phyloP scores from a whole-genome alignment of 1,140 invertebrate genomes.

The Aphis gossypii region DNA sequence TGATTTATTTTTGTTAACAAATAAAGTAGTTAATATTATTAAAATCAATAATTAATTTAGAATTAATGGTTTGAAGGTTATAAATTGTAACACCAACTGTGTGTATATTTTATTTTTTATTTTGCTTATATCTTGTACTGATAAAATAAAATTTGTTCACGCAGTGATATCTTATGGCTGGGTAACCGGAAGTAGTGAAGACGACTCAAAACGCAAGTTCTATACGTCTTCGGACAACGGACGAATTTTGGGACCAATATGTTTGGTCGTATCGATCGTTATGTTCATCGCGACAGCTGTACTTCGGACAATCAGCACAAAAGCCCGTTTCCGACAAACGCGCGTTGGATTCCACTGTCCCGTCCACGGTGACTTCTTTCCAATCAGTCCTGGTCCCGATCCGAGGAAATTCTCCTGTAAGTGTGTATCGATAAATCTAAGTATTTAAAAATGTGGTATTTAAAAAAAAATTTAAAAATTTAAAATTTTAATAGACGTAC shows the following conservation, averaged over 20 bases:
- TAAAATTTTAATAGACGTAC: background rate
- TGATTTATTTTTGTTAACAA: background rate
- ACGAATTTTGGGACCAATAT: constrained; percentile 74
- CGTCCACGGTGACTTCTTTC: constrained; percentile 79
- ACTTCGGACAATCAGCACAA: constrained; percentile 72
- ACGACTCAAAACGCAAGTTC: constrained; percentile 73
- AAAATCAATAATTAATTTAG: too few species aligned
- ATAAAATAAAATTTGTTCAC: background rate
- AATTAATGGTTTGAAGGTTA: too few species aligned
- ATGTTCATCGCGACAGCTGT: constrained; percentile 72
- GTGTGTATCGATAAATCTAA: background rate
- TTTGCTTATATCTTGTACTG: background rate
- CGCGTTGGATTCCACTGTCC: constrained; percentile 79
- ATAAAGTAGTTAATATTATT: too few species aligned
- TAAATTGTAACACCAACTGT: too few species aligned
- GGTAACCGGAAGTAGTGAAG: constrained; percentile 73
- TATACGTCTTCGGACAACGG: constrained; percentile 76
- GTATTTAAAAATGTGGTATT: background rate
- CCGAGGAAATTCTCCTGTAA: constrained; percentile 58
- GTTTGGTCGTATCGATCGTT: constrained; percentile 74
- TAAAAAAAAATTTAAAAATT: background rate
- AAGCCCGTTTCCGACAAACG: constrained; percentile 72
- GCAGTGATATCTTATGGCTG: constrained; percentile 78
- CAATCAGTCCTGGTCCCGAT: constrained; percentile 61
- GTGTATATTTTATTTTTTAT: too few species aligned